Base-by-base conservation (phyloP, 2,113 vertebrate species). In the Psittacula cyanocephala region DNA sequence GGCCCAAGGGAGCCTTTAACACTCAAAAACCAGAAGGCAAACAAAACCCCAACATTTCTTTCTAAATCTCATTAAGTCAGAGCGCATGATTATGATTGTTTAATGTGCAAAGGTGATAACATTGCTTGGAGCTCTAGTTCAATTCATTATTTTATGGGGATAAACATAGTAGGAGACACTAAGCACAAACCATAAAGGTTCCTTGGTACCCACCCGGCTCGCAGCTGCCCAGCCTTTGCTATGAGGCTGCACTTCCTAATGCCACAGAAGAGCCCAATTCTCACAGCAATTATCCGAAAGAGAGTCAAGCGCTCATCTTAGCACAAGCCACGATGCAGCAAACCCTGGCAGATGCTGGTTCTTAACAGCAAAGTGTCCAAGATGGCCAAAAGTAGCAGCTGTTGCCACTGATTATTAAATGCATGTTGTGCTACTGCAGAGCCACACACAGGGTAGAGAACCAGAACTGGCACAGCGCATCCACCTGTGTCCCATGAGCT, bases 101-200 rank as follows among this genome's bases (percentile, higher is more conserved):
- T 86, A 49, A 92, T 74, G 93, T 65, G 63, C 41, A 72, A 88
- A 96, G 86, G 88, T 91, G 92, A 49, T 84, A 92, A 91, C 76
- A n/a, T 11, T 55, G 81, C 86, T 92, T 39, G 63, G 75, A 89
- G 81, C 71, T 89, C 53, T 46, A 68, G 77, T 39, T 87, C 91
- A 86, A 93, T 89, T 95, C 75, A 84, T 81, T 91, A 84, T 69
- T 93, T 91, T 92, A 93, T 62, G 86, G 75, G 86, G 35, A 95
- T 81, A 96, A 95, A 95, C 81, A 86, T 24, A 79, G 33, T 24
- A 80, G 69, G 57, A 90, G 67, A 79, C 28, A 33, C 59, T 63
- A 64, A 86, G 81, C 8, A 18, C 59, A 82, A 89, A n/a, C n/a
- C 41, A 27, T 47, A 78, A 74, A 84, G 65, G 91, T 35, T 88